Evolutionary conservation across 2,797 vertebrate species (phyloP).

Genomic region (Crax fasciolata): DNA sequence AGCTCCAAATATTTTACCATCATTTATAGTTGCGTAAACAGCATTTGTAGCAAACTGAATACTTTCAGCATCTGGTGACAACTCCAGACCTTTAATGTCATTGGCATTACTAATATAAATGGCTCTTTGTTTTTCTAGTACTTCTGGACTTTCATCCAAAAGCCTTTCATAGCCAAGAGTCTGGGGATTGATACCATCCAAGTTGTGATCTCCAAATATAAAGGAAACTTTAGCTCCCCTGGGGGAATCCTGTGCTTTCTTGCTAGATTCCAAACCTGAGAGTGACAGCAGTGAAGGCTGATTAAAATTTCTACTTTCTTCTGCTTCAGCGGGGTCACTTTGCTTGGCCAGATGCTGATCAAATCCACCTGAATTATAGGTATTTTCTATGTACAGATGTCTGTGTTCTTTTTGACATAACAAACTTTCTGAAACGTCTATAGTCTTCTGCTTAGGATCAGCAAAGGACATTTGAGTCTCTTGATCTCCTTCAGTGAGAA

Average conservation of each 20-base stretch:
- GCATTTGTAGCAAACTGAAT: constrained; percentile 91
- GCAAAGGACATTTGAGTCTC: constrained; percentile 87
- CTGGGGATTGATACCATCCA: constrained; percentile 91
- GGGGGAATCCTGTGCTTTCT: constrained; percentile 91
- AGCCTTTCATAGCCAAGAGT: constrained; percentile 95
- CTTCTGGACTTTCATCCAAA: constrained; percentile 93
- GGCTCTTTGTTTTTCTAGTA: constrained; percentile 90
- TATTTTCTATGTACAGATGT: constrained; percentile 90
- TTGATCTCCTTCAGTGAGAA: constrained; percentile 88
- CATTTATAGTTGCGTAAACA: constrained; percentile 91
- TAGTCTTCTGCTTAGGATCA: constrained; percentile 88
- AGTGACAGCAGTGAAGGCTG: constrained; percentile 88
- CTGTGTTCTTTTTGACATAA: constrained; percentile 89
- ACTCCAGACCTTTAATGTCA: constrained; percentile 92
- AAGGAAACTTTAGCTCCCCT: constrained; percentile 97
- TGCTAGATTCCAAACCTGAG: constrained; percentile 85
- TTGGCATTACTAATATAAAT: constrained; percentile 91
- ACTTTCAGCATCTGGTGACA: constrained; percentile 89
- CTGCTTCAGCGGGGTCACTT: constrained; percentile 86
- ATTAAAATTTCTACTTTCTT: constrained; percentile 85
- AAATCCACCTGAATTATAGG: constrained; percentile 85
- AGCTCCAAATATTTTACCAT: constrained; percentile 92
- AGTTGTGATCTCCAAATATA: constrained; percentile 94
- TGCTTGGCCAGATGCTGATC: constrained; percentile 86
- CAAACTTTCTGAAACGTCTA: constrained; percentile 86